Evolutionary conservation across 2,113 vertebrate species (phyloP).

Genomic region (Gambusia holbrooki): DNA sequence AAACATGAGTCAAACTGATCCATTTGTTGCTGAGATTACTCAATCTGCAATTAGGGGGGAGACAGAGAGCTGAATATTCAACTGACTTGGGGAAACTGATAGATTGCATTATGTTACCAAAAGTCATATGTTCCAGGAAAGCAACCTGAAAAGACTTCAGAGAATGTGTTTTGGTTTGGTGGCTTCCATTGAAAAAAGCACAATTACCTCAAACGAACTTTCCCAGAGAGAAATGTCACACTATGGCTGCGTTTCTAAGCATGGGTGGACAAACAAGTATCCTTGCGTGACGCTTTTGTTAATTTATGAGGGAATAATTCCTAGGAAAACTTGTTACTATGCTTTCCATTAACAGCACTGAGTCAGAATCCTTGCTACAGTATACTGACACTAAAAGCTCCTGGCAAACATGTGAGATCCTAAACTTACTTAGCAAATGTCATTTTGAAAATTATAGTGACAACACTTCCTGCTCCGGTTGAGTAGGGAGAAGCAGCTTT

Average conservation of each 20-base stretch:
- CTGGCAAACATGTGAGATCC: conserved; percentile 15
- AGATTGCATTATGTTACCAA: neutral
- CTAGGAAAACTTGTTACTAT: conserved; percentile 9
- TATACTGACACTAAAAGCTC: conserved; percentile 10
- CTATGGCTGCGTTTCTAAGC: neutral
- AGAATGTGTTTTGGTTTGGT: neutral
- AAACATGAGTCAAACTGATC: neutral
- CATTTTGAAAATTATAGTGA: conserved; percentile 1
- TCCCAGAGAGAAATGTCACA: neutral
- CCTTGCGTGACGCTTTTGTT: neutral
- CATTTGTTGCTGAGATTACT: neutral
- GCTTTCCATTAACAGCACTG: neutral
- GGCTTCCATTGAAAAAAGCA: neutral
- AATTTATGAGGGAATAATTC: neutral
- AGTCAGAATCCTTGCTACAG: conserved; percentile 17
- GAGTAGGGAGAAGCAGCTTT: conserved; percentile 1
- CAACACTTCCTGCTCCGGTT: neutral
- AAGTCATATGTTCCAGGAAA: neutral
- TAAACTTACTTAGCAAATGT: conserved; percentile 2
- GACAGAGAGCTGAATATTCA: neutral
- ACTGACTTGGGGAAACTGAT: neutral
- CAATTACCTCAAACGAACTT: conserved; percentile 3
- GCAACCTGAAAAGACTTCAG: neutral
- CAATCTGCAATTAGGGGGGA: neutral
- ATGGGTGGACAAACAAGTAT: neutral